phyloP scores from a whole-genome alignment of 2,113 vertebrate species.

The Cyphomyrus plagiostoma region DNA sequence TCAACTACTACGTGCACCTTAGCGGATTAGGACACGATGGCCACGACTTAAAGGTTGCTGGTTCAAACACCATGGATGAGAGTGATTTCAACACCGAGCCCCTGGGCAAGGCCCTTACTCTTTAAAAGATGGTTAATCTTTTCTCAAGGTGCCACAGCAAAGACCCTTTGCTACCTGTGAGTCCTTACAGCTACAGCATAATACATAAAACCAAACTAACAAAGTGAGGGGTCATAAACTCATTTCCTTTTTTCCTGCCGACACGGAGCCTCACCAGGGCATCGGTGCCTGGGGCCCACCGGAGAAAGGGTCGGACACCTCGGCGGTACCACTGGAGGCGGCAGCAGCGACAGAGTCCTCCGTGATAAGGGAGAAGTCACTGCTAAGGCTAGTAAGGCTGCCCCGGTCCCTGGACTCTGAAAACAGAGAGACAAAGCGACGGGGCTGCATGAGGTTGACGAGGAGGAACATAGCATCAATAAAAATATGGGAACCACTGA shows the following conservation, averaged over 20 bases:
- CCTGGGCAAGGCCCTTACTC: neutral
- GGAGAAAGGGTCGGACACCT: conserved; percentile 71
- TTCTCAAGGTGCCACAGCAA: neutral
- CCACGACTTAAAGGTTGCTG: neutral
- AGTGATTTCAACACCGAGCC: neutral
- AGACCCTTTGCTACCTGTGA: neutral
- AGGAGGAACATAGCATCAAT: neutral
- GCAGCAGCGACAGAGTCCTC: conserved; percentile 71
- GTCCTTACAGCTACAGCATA: neutral
- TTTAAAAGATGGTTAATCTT: neutral
- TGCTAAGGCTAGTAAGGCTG: conserved; percentile 90
- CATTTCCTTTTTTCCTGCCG: neutral
- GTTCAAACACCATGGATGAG: neutral
- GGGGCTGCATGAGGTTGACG: neutral
- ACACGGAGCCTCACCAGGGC: conserved; percentile 67
- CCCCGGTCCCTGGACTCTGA: conserved; percentile 80
- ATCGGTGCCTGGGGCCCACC: conserved; percentile 68
- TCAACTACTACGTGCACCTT: neutral
- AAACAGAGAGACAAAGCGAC: neutral
- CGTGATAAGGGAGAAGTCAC: conserved; percentile 87
- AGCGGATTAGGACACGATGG: neutral
- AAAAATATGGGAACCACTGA: neutral
- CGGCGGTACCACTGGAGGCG: conserved; percentile 68
- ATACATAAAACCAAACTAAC: neutral
- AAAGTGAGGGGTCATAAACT: neutral